A percentile compares a stretch with the other conserved stretches of the same genome.
These are phyloP conservation scores for Bambusicola thoracicus DNA, from an alignment of 2,113 vertebrate species.

Conservation along the genomic window DNA sequence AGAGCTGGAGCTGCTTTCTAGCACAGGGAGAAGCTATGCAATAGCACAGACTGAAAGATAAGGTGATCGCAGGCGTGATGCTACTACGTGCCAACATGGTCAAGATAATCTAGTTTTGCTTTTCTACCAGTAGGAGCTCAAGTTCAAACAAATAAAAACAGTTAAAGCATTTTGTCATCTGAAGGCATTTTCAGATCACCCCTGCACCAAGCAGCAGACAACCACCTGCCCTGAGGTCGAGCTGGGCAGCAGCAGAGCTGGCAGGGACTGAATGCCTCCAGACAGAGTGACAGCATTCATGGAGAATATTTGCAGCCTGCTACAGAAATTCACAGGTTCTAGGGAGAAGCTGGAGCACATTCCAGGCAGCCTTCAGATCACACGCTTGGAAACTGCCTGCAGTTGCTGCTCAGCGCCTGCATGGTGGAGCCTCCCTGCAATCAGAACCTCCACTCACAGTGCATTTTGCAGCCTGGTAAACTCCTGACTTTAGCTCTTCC, in stretches of 20 bases:
- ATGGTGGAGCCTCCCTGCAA: neutral
- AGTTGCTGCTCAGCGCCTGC: fast-evolving
- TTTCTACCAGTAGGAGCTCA: neutral
- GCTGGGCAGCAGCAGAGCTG: neutral
- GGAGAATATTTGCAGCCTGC: neutral
- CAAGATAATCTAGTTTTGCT: neutral
- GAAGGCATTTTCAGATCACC: neutral
- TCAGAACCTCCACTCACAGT: neutral
- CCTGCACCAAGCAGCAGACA: neutral
- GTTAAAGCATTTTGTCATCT: neutral
- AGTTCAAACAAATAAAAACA: neutral
- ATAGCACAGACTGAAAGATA: fast-evolving
- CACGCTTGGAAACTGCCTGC: fast-evolving
- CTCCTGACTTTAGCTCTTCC: neutral
- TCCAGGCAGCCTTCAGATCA: neutral
- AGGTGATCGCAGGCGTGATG: neutral
- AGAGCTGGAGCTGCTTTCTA: neutral
- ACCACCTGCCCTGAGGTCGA: neutral
- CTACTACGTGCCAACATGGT: neutral
- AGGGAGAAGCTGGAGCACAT: neutral
- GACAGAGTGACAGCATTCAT: neutral
- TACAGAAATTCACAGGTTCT: neutral
- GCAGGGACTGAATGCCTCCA: neutral
- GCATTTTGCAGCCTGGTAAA: neutral
- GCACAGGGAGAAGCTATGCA: neutral